Evolutionary conservation across 2,888 invertebrate species (phyloP).

Genomic region (Hyposoter didymator): DNA sequence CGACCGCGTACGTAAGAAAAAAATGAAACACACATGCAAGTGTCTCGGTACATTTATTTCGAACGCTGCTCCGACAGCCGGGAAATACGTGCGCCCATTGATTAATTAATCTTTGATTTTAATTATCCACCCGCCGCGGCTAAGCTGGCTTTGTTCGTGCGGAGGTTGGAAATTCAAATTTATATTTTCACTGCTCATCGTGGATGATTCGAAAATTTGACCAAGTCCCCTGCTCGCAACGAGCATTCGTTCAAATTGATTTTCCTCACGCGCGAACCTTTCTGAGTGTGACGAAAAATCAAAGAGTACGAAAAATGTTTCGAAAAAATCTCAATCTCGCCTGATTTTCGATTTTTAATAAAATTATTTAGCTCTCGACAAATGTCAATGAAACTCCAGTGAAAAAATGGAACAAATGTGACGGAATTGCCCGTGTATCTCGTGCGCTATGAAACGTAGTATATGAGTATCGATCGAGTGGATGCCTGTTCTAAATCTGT

Average conservation of each 20-base stretch:
- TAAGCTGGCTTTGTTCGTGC: background rate
- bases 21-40: background rate
- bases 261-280: slow-evolving; percentile 35
- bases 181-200: slow-evolving; percentile 16
- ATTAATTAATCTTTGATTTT: slow-evolving; percentile 59
- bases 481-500: slow-evolving; percentile 81
- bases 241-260: slow-evolving; percentile 58
- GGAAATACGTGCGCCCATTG: slow-evolving; percentile 23
- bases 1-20: slow-evolving; percentile 26
- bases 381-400: background rate
- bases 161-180: slow-evolving; percentile 35
- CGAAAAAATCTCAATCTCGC: too few relatives aligned
- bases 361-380: too few relatives aligned
- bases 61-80: background rate
- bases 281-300: too few relatives aligned
- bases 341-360: too few relatives aligned
- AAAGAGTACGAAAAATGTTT: too few relatives aligned
- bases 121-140: slow-evolving; percentile 42
- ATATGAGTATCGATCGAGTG: slow-evolving; percentile 80
- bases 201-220: slow-evolving; percentile 34
- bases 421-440: slow-evolving; percentile 18
- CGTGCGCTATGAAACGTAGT: slow-evolving; percentile 78
- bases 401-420: background rate
- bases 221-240: slow-evolving; percentile 11
- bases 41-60: background rate